A percentile compares a stretch with the other conserved stretches of the same genome.
Evolutionary conservation across 1,140 invertebrate genomes (phyloP).

Genomic region (Papilio dardanus): DNA sequence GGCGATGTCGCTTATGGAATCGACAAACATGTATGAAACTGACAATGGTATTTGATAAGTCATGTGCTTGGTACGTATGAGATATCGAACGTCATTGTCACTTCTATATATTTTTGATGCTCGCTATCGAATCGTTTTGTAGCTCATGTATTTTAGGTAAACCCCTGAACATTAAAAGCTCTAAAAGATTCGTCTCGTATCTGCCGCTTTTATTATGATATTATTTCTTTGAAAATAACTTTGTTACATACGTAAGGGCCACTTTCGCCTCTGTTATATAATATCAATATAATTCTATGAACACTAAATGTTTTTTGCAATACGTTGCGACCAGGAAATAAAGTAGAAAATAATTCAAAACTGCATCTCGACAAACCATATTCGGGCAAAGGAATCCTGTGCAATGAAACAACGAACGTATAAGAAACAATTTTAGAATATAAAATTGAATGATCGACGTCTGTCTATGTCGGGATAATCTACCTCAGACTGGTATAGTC

Average conservation of each 20-base stretch:
- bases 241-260: background rate
- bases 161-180: background rate
- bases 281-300: background rate
- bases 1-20: too few relatives aligned
- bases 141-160: too few relatives aligned
- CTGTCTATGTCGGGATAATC: conserved; percentile 52
- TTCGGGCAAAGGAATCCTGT: conserved; percentile 2
- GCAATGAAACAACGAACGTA: conserved; percentile 35
- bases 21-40: too few relatives aligned
- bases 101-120: too few relatives aligned
- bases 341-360: conserved; percentile 28
- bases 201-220: background rate
- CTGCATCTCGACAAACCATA: conserved; percentile 25
- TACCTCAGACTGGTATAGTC: conserved; percentile 54
- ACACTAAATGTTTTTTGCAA: background rate
- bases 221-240: background rate
- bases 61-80: too few relatives aligned
- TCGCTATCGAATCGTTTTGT: too few relatives aligned
- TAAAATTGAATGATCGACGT: conserved; percentile 40
- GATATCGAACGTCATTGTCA: too few relatives aligned
- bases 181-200: background rate
- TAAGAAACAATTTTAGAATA: conserved; percentile 34
- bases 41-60: too few relatives aligned
- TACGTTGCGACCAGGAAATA: conserved; percentile 20
- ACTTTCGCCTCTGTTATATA: conserved; percentile 17